Conservation (phyloP, 2,797 vertebrate species). For the Brachyrhaphis roseni region DNA sequence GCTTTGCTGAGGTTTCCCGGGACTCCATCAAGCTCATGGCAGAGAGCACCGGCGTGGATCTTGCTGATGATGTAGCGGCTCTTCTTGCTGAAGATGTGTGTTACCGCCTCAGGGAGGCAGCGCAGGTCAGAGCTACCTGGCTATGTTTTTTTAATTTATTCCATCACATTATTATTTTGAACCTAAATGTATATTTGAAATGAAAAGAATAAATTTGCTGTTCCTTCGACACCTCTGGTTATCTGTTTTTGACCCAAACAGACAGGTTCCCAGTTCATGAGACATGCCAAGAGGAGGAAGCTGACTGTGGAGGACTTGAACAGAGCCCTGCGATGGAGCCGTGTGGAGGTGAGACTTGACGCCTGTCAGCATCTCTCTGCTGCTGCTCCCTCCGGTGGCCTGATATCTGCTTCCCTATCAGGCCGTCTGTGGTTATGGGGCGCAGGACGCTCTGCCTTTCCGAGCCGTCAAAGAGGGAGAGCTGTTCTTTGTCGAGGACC, state of each 20-base stretch:
- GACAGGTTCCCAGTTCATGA: slow-evolving; percentile 95
- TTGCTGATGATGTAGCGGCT: slow-evolving; percentile 87
- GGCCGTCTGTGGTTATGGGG: slow-evolving; percentile 88
- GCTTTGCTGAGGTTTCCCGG: slow-evolving; percentile 91
- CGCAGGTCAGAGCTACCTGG: slow-evolving; percentile 79
- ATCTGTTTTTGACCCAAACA: slow-evolving; percentile 48
- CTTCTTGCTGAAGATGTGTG: slow-evolving; percentile 93
- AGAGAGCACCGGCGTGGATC: slow-evolving; percentile 88
- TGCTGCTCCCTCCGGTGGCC: neutral
- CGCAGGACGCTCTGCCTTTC: slow-evolving; percentile 86
- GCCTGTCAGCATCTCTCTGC: neutral
- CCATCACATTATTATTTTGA: neutral
- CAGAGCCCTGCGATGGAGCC: slow-evolving; percentile 92
- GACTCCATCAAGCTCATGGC: slow-evolving; percentile 92
- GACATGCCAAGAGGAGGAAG: slow-evolving; percentile 89
- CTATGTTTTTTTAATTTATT: neutral
- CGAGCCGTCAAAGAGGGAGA: slow-evolving; percentile 88
- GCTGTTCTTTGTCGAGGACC: slow-evolving; percentile 89
- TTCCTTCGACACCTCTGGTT: neutral
- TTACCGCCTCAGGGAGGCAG: slow-evolving; percentile 90
- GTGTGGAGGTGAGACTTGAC: slow-evolving; percentile 82
- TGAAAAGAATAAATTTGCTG: neutral
- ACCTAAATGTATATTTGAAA: neutral
- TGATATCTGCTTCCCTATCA: slow-evolving; percentile 43
- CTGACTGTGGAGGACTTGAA: slow-evolving; percentile 94